phyloP scores from a whole-genome alignment of 2,113 vertebrate species.

The Gambusia affinis region DNA sequence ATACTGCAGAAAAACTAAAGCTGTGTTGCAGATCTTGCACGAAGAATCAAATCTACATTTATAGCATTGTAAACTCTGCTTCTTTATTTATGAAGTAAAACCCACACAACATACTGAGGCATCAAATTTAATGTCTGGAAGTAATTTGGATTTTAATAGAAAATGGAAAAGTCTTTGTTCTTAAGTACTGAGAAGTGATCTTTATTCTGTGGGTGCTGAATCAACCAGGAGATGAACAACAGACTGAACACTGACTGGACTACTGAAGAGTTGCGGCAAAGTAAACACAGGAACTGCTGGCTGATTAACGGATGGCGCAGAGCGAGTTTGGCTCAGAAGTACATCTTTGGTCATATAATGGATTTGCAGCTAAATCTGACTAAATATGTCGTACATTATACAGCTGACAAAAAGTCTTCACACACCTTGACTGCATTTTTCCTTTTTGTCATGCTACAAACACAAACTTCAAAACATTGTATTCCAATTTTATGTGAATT shows the following conservation, averaged over 20 bases:
- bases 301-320: background rate
- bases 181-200: background rate
- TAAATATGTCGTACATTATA: too few relatives aligned
- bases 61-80: too few relatives aligned
- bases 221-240: background rate
- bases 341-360: background rate
- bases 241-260: background rate
- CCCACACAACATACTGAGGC: too few relatives aligned
- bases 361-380: background rate
- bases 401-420: too few relatives aligned
- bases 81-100: too few relatives aligned
- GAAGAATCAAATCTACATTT: too few relatives aligned
- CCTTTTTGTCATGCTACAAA: too few relatives aligned
- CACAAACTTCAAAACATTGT: too few relatives aligned
- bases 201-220: background rate
- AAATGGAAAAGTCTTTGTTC: background rate
- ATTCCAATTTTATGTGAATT: too few relatives aligned
- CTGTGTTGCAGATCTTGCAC: background rate
- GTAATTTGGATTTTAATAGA: background rate
- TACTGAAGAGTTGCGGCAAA: background rate
- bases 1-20: background rate
- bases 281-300: background rate
- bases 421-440: too few relatives aligned
- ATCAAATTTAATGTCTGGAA: background rate
- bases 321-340: background rate